Percentiles rank a stretch among this genome's conserved stretches.
Conservation (phyloP, 2,888 invertebrate genomes). For the Melolontha melolontha region DNA sequence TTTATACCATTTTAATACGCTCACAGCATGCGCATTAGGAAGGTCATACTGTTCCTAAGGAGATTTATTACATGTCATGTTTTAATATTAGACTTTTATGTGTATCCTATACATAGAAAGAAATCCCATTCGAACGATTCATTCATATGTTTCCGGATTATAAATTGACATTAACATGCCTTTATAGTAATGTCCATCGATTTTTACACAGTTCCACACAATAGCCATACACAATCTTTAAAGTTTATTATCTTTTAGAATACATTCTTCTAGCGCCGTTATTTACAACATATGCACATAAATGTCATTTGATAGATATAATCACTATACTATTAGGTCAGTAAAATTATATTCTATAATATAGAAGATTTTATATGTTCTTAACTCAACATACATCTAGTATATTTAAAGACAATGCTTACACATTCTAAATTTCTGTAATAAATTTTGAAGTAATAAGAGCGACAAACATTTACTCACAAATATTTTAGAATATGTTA, state of each 20-base stretch:
- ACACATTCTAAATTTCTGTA: too few species aligned
- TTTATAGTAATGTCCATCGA: neutral
- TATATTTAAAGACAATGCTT: too few species aligned
- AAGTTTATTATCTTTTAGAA: conserved; percentile 6
- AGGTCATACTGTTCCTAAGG: conserved; percentile 25
- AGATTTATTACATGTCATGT: conserved; percentile 42
- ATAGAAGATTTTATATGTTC: too few species aligned
- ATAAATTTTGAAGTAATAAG: too few species aligned
- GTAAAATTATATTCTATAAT: conserved; percentile 7
- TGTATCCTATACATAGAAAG: neutral
- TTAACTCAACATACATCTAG: too few species aligned
- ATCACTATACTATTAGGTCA: conserved; percentile 17
- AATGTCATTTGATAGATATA: conserved; percentile 13
- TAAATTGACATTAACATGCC: conserved; percentile 30
- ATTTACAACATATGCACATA: conserved; percentile 6
- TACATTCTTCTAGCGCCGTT: neutral
- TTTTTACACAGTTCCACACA: conserved; percentile 8
- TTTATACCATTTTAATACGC: conserved; percentile 40
- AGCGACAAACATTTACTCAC: too few species aligned
- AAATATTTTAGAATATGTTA: too few species aligned
- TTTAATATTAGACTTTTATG: conserved; percentile 41
- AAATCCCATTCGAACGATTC: conserved; percentile 18
- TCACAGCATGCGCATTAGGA: conserved; percentile 31
- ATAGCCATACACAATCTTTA: conserved; percentile 2
- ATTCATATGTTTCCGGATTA: conserved; percentile 35